These are phyloP conservation scores for Gastrophryne carolinensis DNA, from an alignment of 2,797 vertebrate species.

Conservation along the genomic window DNA sequence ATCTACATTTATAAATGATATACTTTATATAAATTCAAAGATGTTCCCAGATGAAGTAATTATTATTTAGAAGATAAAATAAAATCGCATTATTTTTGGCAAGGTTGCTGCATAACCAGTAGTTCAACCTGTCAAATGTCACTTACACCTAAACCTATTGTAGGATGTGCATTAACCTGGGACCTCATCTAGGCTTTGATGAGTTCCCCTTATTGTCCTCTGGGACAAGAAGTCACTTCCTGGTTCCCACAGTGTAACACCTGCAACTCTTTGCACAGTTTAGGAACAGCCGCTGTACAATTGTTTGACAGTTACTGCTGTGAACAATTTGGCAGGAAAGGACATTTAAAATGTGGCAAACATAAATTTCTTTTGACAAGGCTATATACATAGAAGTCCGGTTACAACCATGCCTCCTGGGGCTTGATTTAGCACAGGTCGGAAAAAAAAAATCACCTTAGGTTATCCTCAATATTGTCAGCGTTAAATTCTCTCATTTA, in stretches of 20 bases:
- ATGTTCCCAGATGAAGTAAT: too few species aligned
- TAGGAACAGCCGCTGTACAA: neutral
- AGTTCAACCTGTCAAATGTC: too few species aligned
- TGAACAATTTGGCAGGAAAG: conserved; percentile 33
- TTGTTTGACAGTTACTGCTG: conserved; percentile 27
- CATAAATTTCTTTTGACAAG: neutral
- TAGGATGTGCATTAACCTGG: neutral
- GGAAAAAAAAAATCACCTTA: too few species aligned
- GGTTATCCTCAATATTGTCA: too few species aligned
- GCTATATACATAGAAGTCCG: neutral
- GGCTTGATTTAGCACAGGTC: too few species aligned
- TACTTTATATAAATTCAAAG: too few species aligned
- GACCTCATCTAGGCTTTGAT: conserved; percentile 21
- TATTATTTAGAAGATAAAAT: too few species aligned
- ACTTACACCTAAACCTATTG: neutral
- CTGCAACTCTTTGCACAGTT: conserved; percentile 25
- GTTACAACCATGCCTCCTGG: neutral
- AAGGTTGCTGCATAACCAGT: too few species aligned
- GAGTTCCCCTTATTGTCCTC: conserved; percentile 37
- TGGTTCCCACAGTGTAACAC: conserved; percentile 46
- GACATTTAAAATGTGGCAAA: neutral
- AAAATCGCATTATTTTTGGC: too few species aligned
- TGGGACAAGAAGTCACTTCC: conserved; percentile 38
- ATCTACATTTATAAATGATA: too few species aligned
- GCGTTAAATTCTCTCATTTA: too few species aligned